Evolutionary conservation across 2,113 vertebrate species (phyloP).

Genomic region (Clarias batrachus): DNA sequence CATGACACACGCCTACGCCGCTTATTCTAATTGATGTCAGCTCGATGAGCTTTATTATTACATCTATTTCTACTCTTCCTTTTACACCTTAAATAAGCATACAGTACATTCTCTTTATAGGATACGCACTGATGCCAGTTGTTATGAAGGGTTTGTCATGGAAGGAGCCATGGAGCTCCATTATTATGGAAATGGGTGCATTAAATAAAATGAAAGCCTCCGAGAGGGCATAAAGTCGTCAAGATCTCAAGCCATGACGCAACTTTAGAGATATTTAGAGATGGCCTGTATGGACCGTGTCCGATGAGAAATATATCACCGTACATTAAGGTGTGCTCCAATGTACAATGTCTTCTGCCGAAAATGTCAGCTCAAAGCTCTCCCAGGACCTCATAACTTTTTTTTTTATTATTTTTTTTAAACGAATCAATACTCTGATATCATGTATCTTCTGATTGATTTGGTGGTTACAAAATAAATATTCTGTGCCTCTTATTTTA

Average conservation of each 20-base stretch:
- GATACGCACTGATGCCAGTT: not conserved
- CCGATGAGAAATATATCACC: not conserved
- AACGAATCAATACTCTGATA: not conserved
- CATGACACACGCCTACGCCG: not conserved
- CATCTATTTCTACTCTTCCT: not conserved
- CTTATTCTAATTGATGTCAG: not conserved
- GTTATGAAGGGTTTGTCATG: not conserved
- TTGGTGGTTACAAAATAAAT: not conserved
- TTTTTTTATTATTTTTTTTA: not conserved
- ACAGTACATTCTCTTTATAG: not conserved
- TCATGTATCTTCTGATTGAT: not conserved
- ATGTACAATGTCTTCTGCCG: not conserved
- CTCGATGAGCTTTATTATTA: too few species aligned
- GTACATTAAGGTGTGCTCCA: not conserved
- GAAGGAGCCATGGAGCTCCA: not conserved
- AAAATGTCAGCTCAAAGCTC: conserved; percentile 3
- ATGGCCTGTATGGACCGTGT: not conserved
- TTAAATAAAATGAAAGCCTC: not conserved
- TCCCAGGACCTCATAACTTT: conserved; percentile 5
- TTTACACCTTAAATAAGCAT: not conserved
- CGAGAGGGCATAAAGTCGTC: not conserved
- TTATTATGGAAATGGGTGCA: too few species aligned
- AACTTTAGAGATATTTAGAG: not conserved
- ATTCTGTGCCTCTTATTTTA: not conserved
- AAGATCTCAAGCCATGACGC: not conserved